Base-by-base conservation (phyloP, 1,140 invertebrate genomes). In the Samia ricini region DNA sequence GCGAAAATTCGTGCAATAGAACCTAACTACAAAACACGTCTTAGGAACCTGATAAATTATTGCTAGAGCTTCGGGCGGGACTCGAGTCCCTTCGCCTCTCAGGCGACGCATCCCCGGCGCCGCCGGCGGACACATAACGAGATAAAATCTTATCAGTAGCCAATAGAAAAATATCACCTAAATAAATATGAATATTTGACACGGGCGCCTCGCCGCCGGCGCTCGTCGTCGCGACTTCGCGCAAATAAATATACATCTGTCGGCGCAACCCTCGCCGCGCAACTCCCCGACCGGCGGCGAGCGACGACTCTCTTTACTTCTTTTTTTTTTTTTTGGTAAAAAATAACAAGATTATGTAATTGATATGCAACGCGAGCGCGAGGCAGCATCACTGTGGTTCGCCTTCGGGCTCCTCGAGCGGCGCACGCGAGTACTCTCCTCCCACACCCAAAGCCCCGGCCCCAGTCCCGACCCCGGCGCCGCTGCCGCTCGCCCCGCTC, bases 11-110 rank as follows among this genome's bases (percentile, higher is more conserved):
- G 87, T 89, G 85, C 85, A 88, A 82, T 87, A 88, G 84, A 88
- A 88, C 83, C 84, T 88, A 88, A 86, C 88, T 90, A 90, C 84
- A 81, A 85, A 87, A 87, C 79, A 84, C 85, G 82, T 88, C 84
- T 90, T 90, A 90, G 88, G 88, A 90, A 90, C 88, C 88, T 88
- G 84, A 84, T 88, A 88, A 87, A 90, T 88, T 90, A 90, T 90
- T 88, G 88, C 88, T 90, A 90, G 81, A 85, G 81, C 77, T 83
- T 79, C 81, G 85, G 82, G 80, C 83, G 75, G 79, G 72, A 71
- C 77, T 76, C 76, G 63, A 49, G 67, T 55, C 71, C 68, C 64
- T 65, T 55, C 52, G 58, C 71, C 74, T 72, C 70, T 72, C 77
- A 54, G 66, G 72, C 71, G 71, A 79, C 78, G 77, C 76, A 71